Conservation (phyloP, 2,888 invertebrate genomes). For the Rugalucina vietnamica region DNA sequence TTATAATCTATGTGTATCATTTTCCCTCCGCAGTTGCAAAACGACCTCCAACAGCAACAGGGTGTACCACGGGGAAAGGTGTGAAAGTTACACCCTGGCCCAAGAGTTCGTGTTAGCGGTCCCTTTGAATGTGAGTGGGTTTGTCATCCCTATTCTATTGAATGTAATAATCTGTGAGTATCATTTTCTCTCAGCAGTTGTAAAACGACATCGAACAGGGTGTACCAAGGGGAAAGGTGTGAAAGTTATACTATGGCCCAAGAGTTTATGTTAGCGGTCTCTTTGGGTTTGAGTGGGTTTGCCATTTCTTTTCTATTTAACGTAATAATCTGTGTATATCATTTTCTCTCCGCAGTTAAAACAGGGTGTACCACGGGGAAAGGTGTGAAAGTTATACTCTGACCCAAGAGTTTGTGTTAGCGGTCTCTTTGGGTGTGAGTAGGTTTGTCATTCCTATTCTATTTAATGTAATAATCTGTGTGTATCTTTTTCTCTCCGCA, state of each 20-base stretch:
- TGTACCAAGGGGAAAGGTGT: slow-evolving; percentile 30
- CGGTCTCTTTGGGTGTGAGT: slow-evolving; percentile 28
- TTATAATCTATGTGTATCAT: no score
- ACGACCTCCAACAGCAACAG: no score
- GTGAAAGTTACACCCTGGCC: no score
- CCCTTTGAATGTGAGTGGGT: slow-evolving; percentile 8
- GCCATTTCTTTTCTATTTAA: not conserved
- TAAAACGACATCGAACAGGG: slow-evolving; percentile 22
- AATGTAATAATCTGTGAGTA: slow-evolving; percentile 17
- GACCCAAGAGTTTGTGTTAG: not conserved
- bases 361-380: not conserved
- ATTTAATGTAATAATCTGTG: not conserved
- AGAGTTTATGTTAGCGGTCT: no score
- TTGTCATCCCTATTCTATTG: not conserved
- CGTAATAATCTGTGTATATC: slow-evolving; percentile 19
- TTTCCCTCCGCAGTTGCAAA: no score
- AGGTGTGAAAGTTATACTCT: not conserved
- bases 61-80: no score
- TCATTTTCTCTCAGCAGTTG: slow-evolving; percentile 5
- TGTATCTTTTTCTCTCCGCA: slow-evolving; percentile 1
- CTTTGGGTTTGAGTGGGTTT: no score
- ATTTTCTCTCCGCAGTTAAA: no score
- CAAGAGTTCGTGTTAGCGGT: slow-evolving; percentile 32
- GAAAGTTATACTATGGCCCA: slow-evolving; percentile 24
- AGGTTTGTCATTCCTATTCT: slow-evolving; percentile 2